These are phyloP conservation scores for Amiota minor DNA, from an alignment of 2,888 invertebrate genomes.

Conservation along the genomic window DNA sequence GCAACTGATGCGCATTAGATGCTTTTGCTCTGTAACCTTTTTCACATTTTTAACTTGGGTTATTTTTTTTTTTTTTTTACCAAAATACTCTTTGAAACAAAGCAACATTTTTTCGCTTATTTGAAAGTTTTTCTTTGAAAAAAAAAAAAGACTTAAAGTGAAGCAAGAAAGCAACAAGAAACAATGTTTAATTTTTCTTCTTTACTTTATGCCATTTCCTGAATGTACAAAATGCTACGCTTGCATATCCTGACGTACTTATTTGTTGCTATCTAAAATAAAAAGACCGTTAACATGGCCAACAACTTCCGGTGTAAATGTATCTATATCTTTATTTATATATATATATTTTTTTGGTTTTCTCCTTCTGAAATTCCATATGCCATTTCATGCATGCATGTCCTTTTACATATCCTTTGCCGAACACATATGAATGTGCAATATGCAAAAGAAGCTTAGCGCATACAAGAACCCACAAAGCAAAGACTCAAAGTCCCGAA, in stretches of 20 bases:
- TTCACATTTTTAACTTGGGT: background rate
- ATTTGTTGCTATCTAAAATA: background rate
- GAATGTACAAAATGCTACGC: background rate
- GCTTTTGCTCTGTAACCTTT: constrained; percentile 17
- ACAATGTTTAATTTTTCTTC: background rate
- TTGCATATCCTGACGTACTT: constrained; percentile 2
- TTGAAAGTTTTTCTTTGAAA: background rate
- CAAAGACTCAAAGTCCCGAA: constrained; percentile 1
- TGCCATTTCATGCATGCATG: constrained; percentile 8
- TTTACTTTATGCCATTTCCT: no score
- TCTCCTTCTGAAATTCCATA: background rate
- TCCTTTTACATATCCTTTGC: background rate
- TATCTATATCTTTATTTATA: background rate
- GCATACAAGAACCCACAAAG: constrained; percentile 10
- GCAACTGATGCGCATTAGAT: background rate
- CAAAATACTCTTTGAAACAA: background rate
- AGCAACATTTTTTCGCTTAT: background rate
- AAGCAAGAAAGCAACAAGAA: background rate
- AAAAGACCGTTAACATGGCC: constrained; percentile 16
- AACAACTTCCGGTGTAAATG: constrained; percentile 22
- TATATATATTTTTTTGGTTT: background rate
- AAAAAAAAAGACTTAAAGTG: background rate
- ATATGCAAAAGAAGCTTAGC: constrained; percentile 9
- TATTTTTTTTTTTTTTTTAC: background rate
- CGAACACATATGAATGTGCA: background rate